These are phyloP conservation scores for Muscicapa comitata DNA, from an alignment of 2,797 vertebrate genomes.

Conservation along the genomic window DNA sequence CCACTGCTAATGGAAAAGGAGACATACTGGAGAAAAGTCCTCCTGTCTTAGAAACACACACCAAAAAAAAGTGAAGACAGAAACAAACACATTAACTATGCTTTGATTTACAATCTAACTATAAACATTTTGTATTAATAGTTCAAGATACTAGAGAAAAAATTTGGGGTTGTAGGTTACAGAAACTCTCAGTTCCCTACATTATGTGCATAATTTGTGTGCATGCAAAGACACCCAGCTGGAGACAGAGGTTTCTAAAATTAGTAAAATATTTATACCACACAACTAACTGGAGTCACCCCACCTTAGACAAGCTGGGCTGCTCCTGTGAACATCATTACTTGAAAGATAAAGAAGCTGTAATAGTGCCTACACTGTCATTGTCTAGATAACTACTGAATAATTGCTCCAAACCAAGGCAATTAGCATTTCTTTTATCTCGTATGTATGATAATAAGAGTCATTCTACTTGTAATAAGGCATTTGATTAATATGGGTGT, in stretches of 20 bases:
- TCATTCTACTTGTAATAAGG: conserved; percentile 50
- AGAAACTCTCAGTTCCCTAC: neutral
- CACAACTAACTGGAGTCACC: neutral
- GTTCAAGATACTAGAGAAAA: neutral
- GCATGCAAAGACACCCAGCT: neutral
- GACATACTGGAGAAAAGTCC: neutral
- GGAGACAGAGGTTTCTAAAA: neutral
- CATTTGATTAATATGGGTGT: conserved; percentile 49
- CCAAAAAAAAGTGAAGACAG: neutral
- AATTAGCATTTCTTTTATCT: conserved; percentile 62
- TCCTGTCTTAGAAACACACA: neutral
- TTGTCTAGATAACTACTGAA: conserved; percentile 31
- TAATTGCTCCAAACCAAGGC: conserved; percentile 29
- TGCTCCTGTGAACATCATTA: neutral
- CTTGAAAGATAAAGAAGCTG: neutral
- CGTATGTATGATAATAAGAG: conserved; percentile 22
- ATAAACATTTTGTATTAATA: neutral
- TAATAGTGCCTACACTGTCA: neutral
- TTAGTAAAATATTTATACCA: neutral
- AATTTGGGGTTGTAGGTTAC: neutral
- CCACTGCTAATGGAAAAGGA: neutral
- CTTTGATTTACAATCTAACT: neutral
- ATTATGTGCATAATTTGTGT: accelerated
- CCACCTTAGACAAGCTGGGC: neutral
- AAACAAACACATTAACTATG: neutral